Conservation (phyloP, 2,113 vertebrate genomes). For the Muntiacus reevesi region DNA sequence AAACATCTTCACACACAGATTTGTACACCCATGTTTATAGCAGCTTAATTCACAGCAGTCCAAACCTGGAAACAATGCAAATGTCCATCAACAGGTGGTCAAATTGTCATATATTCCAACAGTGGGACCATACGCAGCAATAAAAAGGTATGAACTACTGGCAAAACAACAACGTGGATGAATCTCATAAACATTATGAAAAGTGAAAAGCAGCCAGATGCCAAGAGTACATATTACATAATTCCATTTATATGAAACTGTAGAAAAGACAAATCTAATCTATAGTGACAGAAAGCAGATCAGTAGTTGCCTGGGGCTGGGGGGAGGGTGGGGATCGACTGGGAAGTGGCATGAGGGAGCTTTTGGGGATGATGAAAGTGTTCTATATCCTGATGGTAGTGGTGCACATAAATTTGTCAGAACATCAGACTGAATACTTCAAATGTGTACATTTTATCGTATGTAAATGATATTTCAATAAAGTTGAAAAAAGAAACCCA, state of each 20-base stretch:
- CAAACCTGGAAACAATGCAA: background rate
- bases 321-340: background rate
- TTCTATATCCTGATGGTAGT: background rate
- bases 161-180: background rate
- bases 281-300: conserved; percentile 47
- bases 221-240: conserved; percentile 27
- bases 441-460: conserved; percentile 17
- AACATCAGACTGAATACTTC: conserved; percentile 29
- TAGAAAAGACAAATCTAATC: conserved; percentile 49
- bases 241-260: conserved; percentile 59
- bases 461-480: conserved; percentile 27
- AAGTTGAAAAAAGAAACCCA: background rate
- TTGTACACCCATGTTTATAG: background rate
- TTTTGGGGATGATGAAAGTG: conserved; percentile 24
- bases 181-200: conserved; percentile 1
- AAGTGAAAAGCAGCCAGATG: background rate
- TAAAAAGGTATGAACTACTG: background rate
- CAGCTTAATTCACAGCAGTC: background rate
- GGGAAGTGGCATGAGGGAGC: conserved; percentile 18
- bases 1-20: background rate
- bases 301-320: conserved; percentile 2
- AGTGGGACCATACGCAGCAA: background rate
- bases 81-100: background rate
- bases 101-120: background rate
- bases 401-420: conserved; percentile 28